Evolutionary conservation across 2,888 invertebrate genomes (phyloP).

Genomic region (Ecdyonurus torrentis): DNA sequence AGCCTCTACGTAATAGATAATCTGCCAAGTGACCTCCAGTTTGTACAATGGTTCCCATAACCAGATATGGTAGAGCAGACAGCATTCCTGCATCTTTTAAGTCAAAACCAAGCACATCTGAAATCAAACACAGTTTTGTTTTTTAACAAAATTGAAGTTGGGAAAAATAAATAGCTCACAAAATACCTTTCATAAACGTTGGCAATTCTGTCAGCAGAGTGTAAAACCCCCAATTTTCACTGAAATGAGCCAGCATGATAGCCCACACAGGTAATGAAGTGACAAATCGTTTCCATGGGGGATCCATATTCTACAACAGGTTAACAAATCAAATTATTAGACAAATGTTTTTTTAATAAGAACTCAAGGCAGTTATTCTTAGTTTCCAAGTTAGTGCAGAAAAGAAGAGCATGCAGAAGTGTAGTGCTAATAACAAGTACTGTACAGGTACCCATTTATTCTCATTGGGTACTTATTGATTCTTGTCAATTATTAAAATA

Average conservation of each 20-base stretch:
- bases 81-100: conserved; percentile 29
- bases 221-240: conserved; percentile 29
- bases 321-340: too few relatives aligned
- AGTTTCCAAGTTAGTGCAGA: conserved; percentile 1
- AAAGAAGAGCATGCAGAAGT: too few relatives aligned
- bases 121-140: not conserved
- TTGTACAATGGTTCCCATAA: conserved; percentile 33
- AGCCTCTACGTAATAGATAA: conserved; percentile 23
- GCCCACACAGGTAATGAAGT: conserved; percentile 25
- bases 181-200: conserved; percentile 25
- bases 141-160: too few relatives aligned
- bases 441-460: too few relatives aligned
- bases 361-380: not conserved
- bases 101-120: conserved; percentile 18
- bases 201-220: conserved; percentile 28
- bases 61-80: conserved; percentile 33
- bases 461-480: too few relatives aligned
- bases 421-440: too few relatives aligned
- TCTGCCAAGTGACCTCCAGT: conserved; percentile 33
- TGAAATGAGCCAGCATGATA: conserved; percentile 25
- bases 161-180: conserved; percentile 8
- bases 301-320: conserved; percentile 15
- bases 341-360: too few relatives aligned
- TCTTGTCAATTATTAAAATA: too few relatives aligned
- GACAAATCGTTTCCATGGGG: conserved; percentile 24